Conservation (phyloP, 1,140 invertebrate genomes). For the Hylaeus volcanicus region DNA sequence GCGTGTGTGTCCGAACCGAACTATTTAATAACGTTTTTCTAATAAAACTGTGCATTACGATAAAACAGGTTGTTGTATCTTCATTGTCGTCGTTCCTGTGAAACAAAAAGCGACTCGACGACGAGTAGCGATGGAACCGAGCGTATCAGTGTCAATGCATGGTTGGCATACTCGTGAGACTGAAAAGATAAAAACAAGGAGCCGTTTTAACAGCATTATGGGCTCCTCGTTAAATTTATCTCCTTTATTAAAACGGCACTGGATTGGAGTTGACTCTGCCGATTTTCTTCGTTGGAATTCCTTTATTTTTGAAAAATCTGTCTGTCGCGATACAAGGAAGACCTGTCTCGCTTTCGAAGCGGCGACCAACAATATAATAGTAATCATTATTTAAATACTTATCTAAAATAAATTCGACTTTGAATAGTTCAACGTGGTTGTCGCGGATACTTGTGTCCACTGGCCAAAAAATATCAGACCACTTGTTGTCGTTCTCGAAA, state of each 20-base stretch:
- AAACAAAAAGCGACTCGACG: too few relatives aligned
- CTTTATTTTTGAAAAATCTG: conserved; percentile 57
- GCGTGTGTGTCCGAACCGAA: conserved; percentile 18
- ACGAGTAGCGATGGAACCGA: too few relatives aligned
- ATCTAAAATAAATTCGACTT: conserved; percentile 52
- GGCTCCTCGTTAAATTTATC: too few relatives aligned
- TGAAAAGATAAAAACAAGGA: too few relatives aligned
- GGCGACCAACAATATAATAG: conserved; percentile 18
- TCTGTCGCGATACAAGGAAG: conserved; percentile 47
- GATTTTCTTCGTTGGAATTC: conserved; percentile 4
- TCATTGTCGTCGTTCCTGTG: too few relatives aligned
- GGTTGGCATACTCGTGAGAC: too few relatives aligned
- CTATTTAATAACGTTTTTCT: conserved; percentile 50
- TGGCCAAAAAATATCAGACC: conserved; percentile 14
- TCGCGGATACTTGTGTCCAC: not conserved
- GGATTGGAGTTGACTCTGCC: too few relatives aligned
- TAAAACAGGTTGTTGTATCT: not conserved
- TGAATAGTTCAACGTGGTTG: not conserved
- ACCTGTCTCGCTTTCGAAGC: conserved; percentile 20
- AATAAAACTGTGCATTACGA: conserved; percentile 35
- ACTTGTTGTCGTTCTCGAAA: too few relatives aligned
- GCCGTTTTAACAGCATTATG: too few relatives aligned
- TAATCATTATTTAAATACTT: conserved; percentile 55
- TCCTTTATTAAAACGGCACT: too few relatives aligned
- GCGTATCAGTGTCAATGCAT: too few relatives aligned